Base-by-base conservation (phyloP, 2,888 invertebrate genomes). In the Platycnemis pennipes region DNA sequence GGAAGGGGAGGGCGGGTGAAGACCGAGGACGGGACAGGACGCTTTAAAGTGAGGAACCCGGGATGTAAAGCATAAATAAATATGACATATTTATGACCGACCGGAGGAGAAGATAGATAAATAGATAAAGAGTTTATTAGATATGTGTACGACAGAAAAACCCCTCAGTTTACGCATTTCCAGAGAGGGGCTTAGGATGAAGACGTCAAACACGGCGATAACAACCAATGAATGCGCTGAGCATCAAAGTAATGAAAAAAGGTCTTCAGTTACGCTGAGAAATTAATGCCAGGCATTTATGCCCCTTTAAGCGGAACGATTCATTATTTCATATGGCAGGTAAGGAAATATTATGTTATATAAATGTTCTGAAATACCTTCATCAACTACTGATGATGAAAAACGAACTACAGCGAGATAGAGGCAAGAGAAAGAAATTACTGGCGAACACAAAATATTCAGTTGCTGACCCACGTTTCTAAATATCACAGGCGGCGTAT, bases 81-180 rank as follows among this genome's bases (percentile, higher is more conserved):
- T 91, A 91, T 91, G 91, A 91, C 91, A 63, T 45, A n/a, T 91
- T 91, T 91, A 91, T 69, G 63, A 45, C 91, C 42, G 63, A 42
- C 56, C 91, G 63, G 42, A 42, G 63, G 63, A 42, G 63, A 56
- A 91, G 44, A 26, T 44, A 63, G 91, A 91, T 44, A 91, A 45
- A 91, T 69, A 91, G 91, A 91, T 91, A 91, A 91, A 91, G 91
- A 44, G 44, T 91, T 63, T 91, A 91, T 91, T 91, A 45, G 91
- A 91, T n/a, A 69, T 69, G 63, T 26, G n/a, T 91, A 69, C 69
- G 91, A 91, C 91, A 91, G 91, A 7, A 91, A n/a, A 44, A 69
- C 42, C 46, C 44, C 13, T 91, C 91, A 37, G 77, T 11, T 91
- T 63, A 42, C 91, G 91, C 42, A 91, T 69, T 63, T 11, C 26